A percentile compares a stretch with the other conserved stretches of the same genome.
Evolutionary conservation across 2,888 invertebrate genomes (phyloP).

Genomic region (Nephrotoma appendiculata): DNA sequence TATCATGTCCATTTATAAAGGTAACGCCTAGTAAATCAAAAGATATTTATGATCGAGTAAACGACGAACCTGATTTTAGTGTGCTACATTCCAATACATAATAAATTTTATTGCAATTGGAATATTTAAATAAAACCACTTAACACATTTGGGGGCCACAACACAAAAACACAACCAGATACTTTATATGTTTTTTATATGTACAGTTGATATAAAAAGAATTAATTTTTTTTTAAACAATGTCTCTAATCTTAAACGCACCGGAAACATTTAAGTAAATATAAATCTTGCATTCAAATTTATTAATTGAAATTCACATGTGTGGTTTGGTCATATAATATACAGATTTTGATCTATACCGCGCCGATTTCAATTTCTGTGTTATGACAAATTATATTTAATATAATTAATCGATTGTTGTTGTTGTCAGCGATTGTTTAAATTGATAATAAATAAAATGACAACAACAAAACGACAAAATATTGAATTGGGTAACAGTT

Average conservation of each 20-base stretch:
- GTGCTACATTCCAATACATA: not conserved
- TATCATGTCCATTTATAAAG: too few species aligned
- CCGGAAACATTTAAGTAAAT: not conserved
- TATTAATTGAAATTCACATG: not conserved
- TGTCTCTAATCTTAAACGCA: not conserved
- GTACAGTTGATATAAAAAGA: not conserved
- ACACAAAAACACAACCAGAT: not conserved
- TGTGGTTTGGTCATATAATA: not conserved
- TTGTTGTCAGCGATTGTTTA: not conserved
- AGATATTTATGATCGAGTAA: not conserved
- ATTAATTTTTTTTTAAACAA: not conserved
- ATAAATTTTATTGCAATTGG: not conserved
- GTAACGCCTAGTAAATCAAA: not conserved
- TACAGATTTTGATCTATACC: not conserved
- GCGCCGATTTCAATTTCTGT: not conserved
- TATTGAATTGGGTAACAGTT: not conserved
- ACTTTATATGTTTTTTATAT: not conserved
- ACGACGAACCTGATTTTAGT: not conserved
- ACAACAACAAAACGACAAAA: not conserved
- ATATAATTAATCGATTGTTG: not conserved
- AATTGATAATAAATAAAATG: not conserved
- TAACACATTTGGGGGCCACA: not conserved
- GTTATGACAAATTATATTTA: not conserved
- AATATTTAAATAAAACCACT: not conserved
- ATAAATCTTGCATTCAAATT: not conserved